phyloP scores from a whole-genome alignment of 2,797 vertebrate genomes.

The Mus spretus region DNA sequence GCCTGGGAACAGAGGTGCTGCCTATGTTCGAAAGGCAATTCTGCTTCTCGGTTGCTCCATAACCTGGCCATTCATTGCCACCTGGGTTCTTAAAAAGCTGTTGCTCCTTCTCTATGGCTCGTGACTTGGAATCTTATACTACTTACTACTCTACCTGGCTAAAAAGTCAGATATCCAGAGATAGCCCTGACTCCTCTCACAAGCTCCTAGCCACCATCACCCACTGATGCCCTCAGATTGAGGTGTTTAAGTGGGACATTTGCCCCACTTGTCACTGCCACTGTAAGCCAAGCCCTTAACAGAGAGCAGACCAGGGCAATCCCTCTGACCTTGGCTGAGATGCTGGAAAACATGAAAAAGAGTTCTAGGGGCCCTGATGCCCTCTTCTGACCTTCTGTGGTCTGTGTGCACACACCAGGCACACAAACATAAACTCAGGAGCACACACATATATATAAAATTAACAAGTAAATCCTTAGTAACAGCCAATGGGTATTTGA shows the following conservation, averaged over 20 bases:
- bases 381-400: background rate
- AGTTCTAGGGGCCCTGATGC: background rate
- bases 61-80: background rate
- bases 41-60: background rate
- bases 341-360: background rate
- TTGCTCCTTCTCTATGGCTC: background rate
- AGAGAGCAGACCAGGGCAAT: background rate
- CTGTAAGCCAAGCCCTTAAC: background rate
- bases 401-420: background rate
- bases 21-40: background rate
- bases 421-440: background rate
- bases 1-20: background rate
- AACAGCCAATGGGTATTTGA: background rate
- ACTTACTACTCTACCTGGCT: background rate
- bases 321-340: background rate
- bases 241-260: background rate
- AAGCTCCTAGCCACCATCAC: background rate
- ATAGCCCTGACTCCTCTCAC: background rate
- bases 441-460: background rate
- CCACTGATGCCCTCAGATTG: background rate
- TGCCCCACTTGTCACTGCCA: fast-evolving
- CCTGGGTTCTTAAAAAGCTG: background rate
- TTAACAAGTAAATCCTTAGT: background rate
- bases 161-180: background rate
- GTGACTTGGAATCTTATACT: background rate